phyloP scores from a whole-genome alignment of 1,140 invertebrate genomes.

The Nebria ingens region DNA sequence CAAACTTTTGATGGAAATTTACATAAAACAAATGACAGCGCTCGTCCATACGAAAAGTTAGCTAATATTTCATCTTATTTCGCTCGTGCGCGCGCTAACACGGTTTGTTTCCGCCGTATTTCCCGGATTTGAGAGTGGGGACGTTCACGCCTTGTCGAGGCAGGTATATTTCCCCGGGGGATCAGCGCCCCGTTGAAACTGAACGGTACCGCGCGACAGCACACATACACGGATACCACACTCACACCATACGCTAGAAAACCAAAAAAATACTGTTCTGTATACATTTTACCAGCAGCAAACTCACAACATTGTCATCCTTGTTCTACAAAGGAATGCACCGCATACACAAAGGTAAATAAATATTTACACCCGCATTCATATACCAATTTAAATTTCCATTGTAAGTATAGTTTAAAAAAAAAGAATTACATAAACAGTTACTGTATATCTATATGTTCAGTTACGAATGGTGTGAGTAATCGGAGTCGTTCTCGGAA shows the following conservation, averaged over 20 bases:
- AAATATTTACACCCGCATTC: too few relatives aligned
- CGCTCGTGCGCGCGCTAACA: neutral
- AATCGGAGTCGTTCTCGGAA: too few relatives aligned
- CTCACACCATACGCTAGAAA: too few relatives aligned
- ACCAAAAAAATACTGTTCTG: too few relatives aligned
- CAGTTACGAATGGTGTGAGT: too few relatives aligned
- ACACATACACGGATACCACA: neutral
- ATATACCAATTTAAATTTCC: too few relatives aligned
- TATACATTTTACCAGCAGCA: neutral
- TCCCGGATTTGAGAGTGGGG: neutral
- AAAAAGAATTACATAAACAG: too few relatives aligned
- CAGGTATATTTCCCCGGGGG: constrained; percentile 10
- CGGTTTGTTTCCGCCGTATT: neutral
- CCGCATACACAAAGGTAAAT: too few relatives aligned
- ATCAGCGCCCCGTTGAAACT: neutral
- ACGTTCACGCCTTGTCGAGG: constrained; percentile 1
- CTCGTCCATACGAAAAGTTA: constrained; percentile 37
- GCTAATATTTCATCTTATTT: constrained; percentile 34
- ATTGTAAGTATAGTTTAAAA: too few relatives aligned
- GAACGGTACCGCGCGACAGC: neutral
- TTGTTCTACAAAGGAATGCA: too few relatives aligned
- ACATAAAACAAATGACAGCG: constrained; percentile 35
- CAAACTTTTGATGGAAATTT: constrained; percentile 31
- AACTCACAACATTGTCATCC: neutral
- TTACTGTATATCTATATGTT: too few relatives aligned